Percentiles rank a stretch among this genome's conserved stretches.
Evolutionary conservation across 2,888 invertebrate genomes (phyloP).

Genomic region (Drosophila tripunctata): DNA sequence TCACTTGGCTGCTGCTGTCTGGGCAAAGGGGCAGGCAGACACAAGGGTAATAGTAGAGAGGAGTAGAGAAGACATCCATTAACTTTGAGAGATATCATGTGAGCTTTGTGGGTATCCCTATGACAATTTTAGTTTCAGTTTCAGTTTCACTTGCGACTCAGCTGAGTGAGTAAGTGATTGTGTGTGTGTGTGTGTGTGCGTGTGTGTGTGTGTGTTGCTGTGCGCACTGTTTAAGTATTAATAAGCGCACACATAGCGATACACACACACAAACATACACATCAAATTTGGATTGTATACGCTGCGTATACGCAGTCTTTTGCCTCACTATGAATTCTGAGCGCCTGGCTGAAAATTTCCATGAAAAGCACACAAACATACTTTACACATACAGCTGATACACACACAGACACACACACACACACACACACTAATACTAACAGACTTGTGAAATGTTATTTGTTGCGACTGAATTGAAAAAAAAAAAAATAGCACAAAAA

Average conservation of each 20-base stretch:
- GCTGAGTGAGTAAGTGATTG: too few relatives aligned
- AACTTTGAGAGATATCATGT: slow-evolving; percentile 63
- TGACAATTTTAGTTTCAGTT: slow-evolving; percentile 33
- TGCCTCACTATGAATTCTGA: slow-evolving; percentile 33
- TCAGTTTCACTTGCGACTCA: neutral
- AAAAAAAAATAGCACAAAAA: slow-evolving; percentile 21
- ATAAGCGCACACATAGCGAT: slow-evolving; percentile 38
- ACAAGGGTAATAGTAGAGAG: neutral
- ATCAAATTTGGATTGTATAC: slow-evolving; percentile 10
- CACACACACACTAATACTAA: neutral
- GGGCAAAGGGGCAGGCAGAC: neutral
- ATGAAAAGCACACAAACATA: slow-evolving; percentile 47
- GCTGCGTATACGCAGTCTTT: slow-evolving; percentile 27
- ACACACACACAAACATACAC: slow-evolving; percentile 13
- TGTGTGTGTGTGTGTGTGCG: slow-evolving; percentile 12
- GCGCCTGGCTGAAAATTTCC: slow-evolving; percentile 61
- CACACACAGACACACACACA: neutral
- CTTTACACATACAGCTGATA: neutral
- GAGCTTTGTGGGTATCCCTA: slow-evolving; percentile 42
- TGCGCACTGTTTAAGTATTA: slow-evolving; percentile 61
- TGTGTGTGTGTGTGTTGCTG: slow-evolving; percentile 12
- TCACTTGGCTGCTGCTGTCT: slow-evolving; percentile 5
- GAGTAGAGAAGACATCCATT: slow-evolving; percentile 33
- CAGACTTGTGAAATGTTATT: slow-evolving; percentile 30
- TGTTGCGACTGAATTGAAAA: slow-evolving; percentile 38